A percentile compares a stretch with the other conserved stretches of the same genome.
phyloP scores from a whole-genome alignment of 2,113 vertebrate species.

The Protobothrops flavoviridis region DNA sequence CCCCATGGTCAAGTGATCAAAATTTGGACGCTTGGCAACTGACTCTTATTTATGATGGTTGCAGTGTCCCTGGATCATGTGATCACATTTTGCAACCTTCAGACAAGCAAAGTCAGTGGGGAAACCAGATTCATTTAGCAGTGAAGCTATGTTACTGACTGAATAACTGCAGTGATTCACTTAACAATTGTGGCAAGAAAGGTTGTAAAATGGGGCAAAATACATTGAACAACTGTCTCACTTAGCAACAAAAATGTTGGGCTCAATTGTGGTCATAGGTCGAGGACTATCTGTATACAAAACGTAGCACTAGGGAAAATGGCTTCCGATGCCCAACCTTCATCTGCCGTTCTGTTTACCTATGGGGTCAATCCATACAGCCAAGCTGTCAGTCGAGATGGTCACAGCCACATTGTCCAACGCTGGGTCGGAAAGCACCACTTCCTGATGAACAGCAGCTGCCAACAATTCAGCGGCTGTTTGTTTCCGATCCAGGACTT shows the following conservation, averaged over 20 bases:
- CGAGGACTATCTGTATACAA: not conserved
- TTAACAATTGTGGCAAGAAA: not conserved
- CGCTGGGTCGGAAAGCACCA: slow-evolving; percentile 37
- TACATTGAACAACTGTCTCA: not conserved
- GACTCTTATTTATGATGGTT: not conserved
- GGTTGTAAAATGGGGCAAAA: not conserved
- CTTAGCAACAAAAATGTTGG: not conserved
- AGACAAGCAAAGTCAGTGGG: not conserved
- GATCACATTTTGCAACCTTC: not conserved
- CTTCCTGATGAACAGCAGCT: slow-evolving; percentile 68
- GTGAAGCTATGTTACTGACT: not conserved
- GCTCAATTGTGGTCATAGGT: not conserved
- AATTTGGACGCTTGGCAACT: not conserved
- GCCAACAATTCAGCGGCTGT: slow-evolving; percentile 70
- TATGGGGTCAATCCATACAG: slow-evolving; percentile 79
- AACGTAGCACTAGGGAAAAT: not conserved
- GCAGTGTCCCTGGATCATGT: not conserved
- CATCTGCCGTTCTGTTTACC: slow-evolving; percentile 55
- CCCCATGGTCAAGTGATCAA: not conserved
- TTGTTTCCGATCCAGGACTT: slow-evolving; percentile 68
- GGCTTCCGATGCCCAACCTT: not conserved
- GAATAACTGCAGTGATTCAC: not conserved
- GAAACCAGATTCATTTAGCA: not conserved
- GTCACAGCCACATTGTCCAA: slow-evolving; percentile 60
- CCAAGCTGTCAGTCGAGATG: slow-evolving; percentile 64